Percentiles rank a stretch among this genome's conserved stretches.
Conservation (phyloP, 2,113 vertebrate genomes). For the Pithys albifrons region DNA sequence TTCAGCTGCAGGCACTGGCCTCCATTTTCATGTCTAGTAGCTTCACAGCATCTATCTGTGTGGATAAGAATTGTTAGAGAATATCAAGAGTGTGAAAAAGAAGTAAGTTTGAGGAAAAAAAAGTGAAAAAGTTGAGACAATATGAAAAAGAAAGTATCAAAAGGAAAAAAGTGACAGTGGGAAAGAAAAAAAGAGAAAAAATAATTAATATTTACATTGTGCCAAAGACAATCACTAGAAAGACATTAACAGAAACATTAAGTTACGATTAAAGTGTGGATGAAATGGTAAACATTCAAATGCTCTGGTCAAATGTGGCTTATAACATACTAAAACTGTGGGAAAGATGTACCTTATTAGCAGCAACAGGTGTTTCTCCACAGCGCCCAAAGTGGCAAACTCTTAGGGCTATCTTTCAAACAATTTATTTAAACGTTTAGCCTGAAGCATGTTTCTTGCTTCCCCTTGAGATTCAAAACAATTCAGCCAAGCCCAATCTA, state of each 20-base stretch:
- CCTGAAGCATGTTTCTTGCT: not conserved
- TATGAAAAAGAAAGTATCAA: constrained; percentile 23
- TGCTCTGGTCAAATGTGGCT: not conserved
- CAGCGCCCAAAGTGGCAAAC: not conserved
- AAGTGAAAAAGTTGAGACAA: not conserved
- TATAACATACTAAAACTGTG: not conserved
- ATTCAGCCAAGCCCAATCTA: not conserved
- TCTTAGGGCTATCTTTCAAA: not conserved
- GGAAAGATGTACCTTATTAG: not conserved
- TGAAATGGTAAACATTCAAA: not conserved
- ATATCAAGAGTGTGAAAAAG: constrained; percentile 29
- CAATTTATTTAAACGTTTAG: not conserved
- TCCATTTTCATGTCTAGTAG: constrained; percentile 73
- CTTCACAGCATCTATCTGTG: constrained; percentile 77
- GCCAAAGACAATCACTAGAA: constrained; percentile 21
- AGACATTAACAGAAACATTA: not conserved
- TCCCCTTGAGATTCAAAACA: not conserved
- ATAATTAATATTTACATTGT: constrained; percentile 53
- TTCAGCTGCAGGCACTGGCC: constrained; percentile 71
- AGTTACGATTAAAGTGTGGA: not conserved
- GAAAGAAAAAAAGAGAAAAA: constrained; percentile 63
- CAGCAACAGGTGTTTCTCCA: not conserved
- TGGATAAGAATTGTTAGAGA: constrained; percentile 60
- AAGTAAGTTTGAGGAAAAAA: constrained; percentile 11
- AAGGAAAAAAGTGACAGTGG: constrained; percentile 52